Evolutionary conservation across 2,797 vertebrate species (phyloP).

Genomic region (Sebastiscus tertius): DNA sequence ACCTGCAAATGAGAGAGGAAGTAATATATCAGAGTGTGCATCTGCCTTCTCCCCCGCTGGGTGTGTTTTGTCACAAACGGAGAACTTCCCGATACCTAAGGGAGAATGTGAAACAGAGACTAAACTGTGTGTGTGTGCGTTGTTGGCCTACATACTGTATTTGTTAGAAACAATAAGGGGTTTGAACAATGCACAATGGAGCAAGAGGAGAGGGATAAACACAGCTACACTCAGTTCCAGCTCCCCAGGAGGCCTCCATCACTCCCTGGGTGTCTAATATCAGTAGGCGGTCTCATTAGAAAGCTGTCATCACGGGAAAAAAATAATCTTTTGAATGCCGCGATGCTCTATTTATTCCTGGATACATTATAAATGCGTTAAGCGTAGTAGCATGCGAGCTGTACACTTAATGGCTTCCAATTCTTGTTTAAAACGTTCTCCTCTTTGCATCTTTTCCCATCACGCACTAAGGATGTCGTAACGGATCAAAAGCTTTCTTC

Average conservation of each 20-base stretch:
- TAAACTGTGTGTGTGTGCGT: constrained; percentile 16
- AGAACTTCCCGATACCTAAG: constrained; percentile 1
- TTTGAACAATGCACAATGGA: constrained; percentile 53
- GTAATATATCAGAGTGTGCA: neutral
- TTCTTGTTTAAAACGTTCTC: constrained; percentile 22
- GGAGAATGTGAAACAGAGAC: neutral
- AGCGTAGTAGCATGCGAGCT: neutral
- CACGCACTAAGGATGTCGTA: constrained; percentile 19
- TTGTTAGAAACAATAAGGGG: constrained; percentile 50
- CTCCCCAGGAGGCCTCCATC: constrained; percentile 44
- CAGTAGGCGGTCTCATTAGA: constrained; percentile 25
- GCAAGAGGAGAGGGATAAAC: constrained; percentile 14
- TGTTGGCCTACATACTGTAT: constrained; percentile 56
- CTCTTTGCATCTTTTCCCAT: constrained; percentile 14
- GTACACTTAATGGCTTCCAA: constrained; percentile 7
- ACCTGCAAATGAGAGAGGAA: constrained; percentile 69
- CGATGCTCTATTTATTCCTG: constrained; percentile 21
- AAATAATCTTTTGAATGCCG: neutral
- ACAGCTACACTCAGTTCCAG: constrained; percentile 27
- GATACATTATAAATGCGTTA: neutral
- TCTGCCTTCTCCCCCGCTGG: neutral
- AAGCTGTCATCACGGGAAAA: constrained; percentile 5
- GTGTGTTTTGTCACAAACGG: neutral
- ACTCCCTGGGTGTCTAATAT: neutral
- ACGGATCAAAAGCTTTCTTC: constrained; percentile 50